phyloP scores from a whole-genome alignment of 2,888 invertebrate genomes.

The Scaptodrosophila latifasciaeformis region DNA sequence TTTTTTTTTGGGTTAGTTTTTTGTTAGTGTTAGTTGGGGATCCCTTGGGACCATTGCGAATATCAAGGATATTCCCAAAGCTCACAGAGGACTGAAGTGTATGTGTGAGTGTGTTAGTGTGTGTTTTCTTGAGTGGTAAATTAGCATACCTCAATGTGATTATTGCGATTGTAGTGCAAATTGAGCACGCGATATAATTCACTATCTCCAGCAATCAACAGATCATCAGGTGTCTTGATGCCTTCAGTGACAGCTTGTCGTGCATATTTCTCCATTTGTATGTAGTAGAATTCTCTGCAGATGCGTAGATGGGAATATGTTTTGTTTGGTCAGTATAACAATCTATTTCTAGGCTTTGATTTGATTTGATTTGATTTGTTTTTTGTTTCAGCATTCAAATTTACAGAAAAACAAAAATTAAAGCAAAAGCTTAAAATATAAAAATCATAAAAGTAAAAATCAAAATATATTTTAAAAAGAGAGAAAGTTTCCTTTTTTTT shows the following conservation, averaged over 20 bases:
- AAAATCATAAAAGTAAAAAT: constrained; percentile 23
- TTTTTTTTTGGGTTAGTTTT: background rate
- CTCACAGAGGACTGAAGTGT: constrained; percentile 19
- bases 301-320: constrained; percentile 64
- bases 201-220: constrained; percentile 95
- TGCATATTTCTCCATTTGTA: constrained; percentile 99
- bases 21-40: no score
- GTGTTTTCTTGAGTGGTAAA: constrained; percentile 15
- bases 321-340: constrained; percentile 56
- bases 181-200: constrained; percentile 98
- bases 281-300: constrained; percentile 99
- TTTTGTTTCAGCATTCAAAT: constrained; percentile 56
- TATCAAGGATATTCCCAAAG: no score
- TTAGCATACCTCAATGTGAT: constrained; percentile 75
- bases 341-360: constrained; percentile 29
- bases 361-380: constrained; percentile 25
- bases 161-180: constrained; percentile 98
- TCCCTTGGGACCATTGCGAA: no score
- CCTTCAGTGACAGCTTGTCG: constrained; percentile 98
- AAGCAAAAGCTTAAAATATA: constrained; percentile 14
- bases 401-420: constrained; percentile 50
- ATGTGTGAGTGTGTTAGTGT: constrained; percentile 23
- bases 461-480: constrained; percentile 2
- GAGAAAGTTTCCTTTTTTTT: constrained; percentile 11
- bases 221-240: constrained; percentile 91